phyloP scores from a whole-genome alignment of 2,797 vertebrate genomes.

The Chrysocyon brachyurus region DNA sequence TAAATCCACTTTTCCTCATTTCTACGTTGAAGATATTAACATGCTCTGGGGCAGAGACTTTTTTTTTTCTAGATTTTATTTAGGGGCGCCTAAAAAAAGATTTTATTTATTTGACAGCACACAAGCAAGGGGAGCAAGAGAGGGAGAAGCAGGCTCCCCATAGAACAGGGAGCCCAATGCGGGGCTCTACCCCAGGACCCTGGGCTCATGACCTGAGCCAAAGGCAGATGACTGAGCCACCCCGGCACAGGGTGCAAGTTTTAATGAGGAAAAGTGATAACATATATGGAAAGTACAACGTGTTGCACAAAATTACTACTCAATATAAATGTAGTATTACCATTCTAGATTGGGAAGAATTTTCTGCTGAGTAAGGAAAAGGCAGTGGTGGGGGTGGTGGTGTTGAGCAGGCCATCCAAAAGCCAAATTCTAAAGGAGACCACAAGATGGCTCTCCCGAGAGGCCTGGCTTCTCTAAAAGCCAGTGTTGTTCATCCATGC shows the following conservation, averaged over 20 bases:
- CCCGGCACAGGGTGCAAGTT: background rate
- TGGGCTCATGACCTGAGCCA: too few species aligned
- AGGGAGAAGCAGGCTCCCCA: too few species aligned
- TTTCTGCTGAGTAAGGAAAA: background rate
- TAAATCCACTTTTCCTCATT: background rate
- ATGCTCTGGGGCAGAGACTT: too few species aligned
- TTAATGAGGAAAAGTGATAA: background rate
- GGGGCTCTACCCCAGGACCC: too few species aligned
- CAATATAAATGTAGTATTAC: too few species aligned
- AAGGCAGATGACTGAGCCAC: background rate
- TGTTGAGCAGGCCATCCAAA: too few species aligned
- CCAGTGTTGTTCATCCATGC: rapidly evolving
- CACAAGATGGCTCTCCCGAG: background rate
- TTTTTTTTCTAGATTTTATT: background rate
- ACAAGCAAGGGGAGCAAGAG: too few species aligned
- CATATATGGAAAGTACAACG: too few species aligned
- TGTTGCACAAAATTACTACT: rapidly evolving
- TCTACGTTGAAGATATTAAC: background rate
- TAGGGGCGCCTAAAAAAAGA: too few species aligned
- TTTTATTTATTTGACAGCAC: too few species aligned
- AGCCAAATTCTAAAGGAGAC: background rate
- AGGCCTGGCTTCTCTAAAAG: background rate
- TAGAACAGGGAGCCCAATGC: too few species aligned
- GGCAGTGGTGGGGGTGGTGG: background rate
- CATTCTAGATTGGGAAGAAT: background rate